Conservation (phyloP, 92 coral and sea anemone species). For the Scolanthus callimorphus region DNA sequence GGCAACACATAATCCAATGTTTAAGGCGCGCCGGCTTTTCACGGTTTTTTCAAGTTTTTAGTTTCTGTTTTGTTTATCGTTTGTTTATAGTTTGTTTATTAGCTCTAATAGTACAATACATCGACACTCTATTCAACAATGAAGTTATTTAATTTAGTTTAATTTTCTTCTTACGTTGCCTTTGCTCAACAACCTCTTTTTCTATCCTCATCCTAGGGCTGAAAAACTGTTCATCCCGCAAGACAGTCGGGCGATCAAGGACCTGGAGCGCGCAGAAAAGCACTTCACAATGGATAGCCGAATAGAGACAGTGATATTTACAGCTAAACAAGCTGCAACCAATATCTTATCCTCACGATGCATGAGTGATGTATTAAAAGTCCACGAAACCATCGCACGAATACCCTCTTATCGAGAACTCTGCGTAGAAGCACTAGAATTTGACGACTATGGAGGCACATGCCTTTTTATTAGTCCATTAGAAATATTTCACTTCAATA, state of each 20-base stretch:
- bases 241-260: conserved; percentile 63
- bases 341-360: conserved; percentile 42
- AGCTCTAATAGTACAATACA: no score
- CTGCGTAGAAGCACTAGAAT: conserved; percentile 27
- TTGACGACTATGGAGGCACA: conserved; percentile 19
- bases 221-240: conserved; percentile 85
- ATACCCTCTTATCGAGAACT: conserved; percentile 41
- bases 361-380: conserved; percentile 41
- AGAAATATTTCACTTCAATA: conserved; percentile 47
- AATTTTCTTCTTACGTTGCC: no score
- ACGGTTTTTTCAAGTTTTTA: no score
- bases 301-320: conserved; percentile 46
- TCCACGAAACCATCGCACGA: conserved; percentile 30
- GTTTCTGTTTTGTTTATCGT: no score
- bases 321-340: conserved; percentile 28
- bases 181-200: no score
- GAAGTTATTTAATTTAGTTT: no score
- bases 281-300: conserved; percentile 57
- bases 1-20: no score
- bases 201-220: no score
- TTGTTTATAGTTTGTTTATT: no score
- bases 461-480: conserved; percentile 56
- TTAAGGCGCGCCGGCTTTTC: no score
- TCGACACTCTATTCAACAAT: no score
- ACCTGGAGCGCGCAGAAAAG: conserved; percentile 57